These are phyloP conservation scores for Rambutsinella grinnellia DNA, from an alignment of 2,888 invertebrate species.

Conservation along the genomic window DNA sequence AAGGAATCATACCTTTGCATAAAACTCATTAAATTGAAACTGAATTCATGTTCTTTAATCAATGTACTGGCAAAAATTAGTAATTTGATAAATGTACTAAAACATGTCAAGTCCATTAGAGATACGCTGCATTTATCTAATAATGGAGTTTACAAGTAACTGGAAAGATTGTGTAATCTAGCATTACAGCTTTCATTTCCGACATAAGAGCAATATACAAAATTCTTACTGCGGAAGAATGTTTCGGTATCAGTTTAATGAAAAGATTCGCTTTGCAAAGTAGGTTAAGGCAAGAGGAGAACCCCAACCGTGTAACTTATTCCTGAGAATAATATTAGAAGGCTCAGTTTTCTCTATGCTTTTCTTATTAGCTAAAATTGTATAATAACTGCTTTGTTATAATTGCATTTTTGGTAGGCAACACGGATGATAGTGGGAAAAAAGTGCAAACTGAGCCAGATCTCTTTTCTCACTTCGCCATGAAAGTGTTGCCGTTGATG, in stretches of 20 bases:
- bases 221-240: too few relatives aligned
- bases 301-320: too few relatives aligned
- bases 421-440: too few relatives aligned
- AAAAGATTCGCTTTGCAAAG: too few relatives aligned
- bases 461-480: neutral
- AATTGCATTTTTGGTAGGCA: neutral
- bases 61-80: neutral
- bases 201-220: too few relatives aligned
- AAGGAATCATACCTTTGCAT: constrained; percentile 30
- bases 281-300: too few relatives aligned
- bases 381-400: constrained; percentile 20
- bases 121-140: too few relatives aligned
- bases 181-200: too few relatives aligned
- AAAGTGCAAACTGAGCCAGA: neutral
- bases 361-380: constrained; percentile 34
- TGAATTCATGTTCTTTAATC: constrained; percentile 24
- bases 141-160: too few relatives aligned
- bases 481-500: neutral
- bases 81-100: neutral
- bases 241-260: too few relatives aligned
- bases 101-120: neutral
- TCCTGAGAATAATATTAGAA: too few relatives aligned
- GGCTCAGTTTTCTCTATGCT: neutral
- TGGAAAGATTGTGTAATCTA: too few relatives aligned
- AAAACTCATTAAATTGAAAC: constrained; percentile 43